A percentile compares a stretch with the other conserved stretches of the same genome.
phyloP scores from a whole-genome alignment of 2,113 vertebrate species.

The Lichenostomus cassidix region DNA sequence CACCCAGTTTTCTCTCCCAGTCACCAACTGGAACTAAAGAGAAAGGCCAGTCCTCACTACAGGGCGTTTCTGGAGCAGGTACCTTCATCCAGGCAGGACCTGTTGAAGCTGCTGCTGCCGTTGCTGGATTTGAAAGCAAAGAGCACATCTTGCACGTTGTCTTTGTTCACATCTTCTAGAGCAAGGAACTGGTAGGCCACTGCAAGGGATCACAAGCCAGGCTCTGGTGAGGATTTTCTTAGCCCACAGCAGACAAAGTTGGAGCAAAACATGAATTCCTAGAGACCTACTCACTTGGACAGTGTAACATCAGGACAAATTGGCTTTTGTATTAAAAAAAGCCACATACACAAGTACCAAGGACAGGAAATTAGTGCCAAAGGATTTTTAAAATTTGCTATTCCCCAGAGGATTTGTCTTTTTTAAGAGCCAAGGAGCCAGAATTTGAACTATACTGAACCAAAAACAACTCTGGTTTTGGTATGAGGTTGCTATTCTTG shows the following conservation, averaged over 20 bases:
- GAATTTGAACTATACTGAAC: not conserved
- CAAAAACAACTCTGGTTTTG: not conserved
- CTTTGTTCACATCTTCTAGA: slow-evolving; percentile 75
- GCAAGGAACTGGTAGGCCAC: slow-evolving; percentile 84
- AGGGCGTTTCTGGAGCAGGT: not conserved
- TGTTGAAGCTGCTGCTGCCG: slow-evolving; percentile 57
- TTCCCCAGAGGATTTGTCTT: not conserved
- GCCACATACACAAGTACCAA: not conserved
- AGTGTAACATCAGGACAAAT: not conserved
- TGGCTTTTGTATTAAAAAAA: not conserved
- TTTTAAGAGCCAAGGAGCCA: not conserved
- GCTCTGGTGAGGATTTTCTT: not conserved
- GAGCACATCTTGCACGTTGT: slow-evolving; percentile 87
- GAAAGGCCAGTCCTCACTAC: not conserved
- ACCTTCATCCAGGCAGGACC: slow-evolving; percentile 81
- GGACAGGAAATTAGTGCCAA: slow-evolving; percentile 10
- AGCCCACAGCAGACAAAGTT: not conserved
- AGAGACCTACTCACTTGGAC: not conserved
- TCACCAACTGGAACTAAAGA: not conserved
- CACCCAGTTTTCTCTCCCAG: not conserved
- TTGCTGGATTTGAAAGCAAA: slow-evolving; percentile 78
- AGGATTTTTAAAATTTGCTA: not conserved
- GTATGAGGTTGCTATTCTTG: not conserved
- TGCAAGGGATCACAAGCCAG: slow-evolving; percentile 50
- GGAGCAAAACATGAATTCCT: slow-evolving; percentile 20